Evolutionary conservation across 2,888 invertebrate genomes (phyloP), one percentile per base, ranked within the genome.

Genomic region (Thymelicus acteon): DNA sequence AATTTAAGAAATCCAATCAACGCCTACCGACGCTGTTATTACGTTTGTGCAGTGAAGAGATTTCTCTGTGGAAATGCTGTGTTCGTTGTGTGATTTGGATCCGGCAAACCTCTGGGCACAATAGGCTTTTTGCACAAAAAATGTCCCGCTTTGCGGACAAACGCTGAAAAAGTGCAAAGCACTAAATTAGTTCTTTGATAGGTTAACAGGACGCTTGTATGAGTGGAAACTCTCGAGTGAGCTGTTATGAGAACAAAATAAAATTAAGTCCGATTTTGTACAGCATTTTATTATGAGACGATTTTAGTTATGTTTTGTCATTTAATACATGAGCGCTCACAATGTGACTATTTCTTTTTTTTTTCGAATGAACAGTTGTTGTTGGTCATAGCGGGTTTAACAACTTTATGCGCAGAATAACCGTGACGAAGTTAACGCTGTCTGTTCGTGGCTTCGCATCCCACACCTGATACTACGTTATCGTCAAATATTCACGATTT

Each of bases 91-190:
- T 58, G 64, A 70, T 70, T 70, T 60, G 39, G 49, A 64, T 60
- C 47, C 54, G 24, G 19, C 58, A 64, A 49, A 60, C 70, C 64
- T 60, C 60, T 57, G 63, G 69, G 70, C 49, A 64, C 70, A 70
- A 65, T 70, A 52, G 70, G 58, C 60, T 70, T 70, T 70, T 70
- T 70, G 39, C 58, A 49, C 58, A 69, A 63, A 70, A 54, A 70
- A 70, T 64, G 58, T 58, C 63, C 54, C 63, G 69, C 54, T 70
- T 70, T 70, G 69, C 69, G 69, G 63, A 7, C 69, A 64, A 69
- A 70, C 49, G 63, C 24, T 63, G 39, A 49, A 60, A 60, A 48
- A 47, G 48, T 62, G 63, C 63, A 64, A 70, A 70, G 69, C 48
- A 49, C 47, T 58, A 40, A 70, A 60, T 70, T 64, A 60, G 64